A percentile compares a stretch with the other conserved stretches of the same genome.
These are phyloP conservation scores for Drosophila pullipes DNA, from an alignment of 2,888 invertebrate species.

Conservation along the genomic window DNA sequence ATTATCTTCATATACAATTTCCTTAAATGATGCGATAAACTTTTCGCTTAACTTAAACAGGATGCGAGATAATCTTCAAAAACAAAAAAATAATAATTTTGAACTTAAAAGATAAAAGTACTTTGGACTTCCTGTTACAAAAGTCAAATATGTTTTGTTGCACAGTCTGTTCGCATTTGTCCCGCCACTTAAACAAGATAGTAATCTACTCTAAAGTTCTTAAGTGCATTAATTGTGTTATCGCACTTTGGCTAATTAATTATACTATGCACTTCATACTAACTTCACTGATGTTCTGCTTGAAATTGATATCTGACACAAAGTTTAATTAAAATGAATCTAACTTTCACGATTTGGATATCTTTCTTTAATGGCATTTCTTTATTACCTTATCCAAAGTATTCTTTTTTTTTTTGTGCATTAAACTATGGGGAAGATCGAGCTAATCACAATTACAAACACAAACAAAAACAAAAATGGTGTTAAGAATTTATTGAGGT, in stretches of 20 bases:
- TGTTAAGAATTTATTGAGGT: slow-evolving; percentile 29
- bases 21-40: neutral
- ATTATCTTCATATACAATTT: neutral
- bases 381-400: slow-evolving; percentile 13
- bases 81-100: neutral
- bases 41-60: neutral
- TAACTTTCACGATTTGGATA: slow-evolving; percentile 24
- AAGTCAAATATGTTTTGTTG: neutral
- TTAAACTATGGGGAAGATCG: slow-evolving; percentile 10
- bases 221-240: slow-evolving; percentile 17
- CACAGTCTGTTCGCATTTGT: neutral
- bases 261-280: neutral
- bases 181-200: neutral
- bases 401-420: slow-evolving; percentile 8
- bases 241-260: slow-evolving; percentile 13
- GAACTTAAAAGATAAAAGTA: neutral
- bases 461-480: slow-evolving; percentile 16
- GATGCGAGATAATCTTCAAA: neutral
- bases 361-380: slow-evolving; percentile 25
- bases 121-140: neutral
- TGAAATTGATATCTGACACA: slow-evolving; percentile 12
- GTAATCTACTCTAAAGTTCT: slow-evolving; percentile 3
- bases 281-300: slow-evolving; percentile 14
- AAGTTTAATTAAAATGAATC: slow-evolving; percentile 33
- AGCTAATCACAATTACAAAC: slow-evolving; percentile 16